Percentiles rank a stretch among this genome's conserved stretches.
phyloP scores from a whole-genome alignment of 2,113 vertebrate genomes.

The Phalacrocorax carbo region DNA sequence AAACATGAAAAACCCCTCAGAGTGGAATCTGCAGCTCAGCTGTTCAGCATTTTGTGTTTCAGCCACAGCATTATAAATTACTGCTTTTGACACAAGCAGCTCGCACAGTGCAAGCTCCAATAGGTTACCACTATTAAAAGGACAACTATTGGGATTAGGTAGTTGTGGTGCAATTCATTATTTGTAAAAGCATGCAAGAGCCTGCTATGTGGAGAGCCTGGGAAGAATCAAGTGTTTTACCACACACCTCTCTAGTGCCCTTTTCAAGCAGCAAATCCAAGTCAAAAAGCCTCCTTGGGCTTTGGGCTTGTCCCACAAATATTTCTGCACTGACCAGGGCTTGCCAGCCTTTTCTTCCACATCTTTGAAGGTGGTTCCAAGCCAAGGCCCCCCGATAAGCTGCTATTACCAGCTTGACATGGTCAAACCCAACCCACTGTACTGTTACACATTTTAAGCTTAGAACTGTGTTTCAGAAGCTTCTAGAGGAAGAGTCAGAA shows the following conservation, averaged over 20 bases:
- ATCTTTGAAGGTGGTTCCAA: background rate
- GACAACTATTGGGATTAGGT: background rate
- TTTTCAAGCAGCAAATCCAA: background rate
- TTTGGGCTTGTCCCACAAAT: background rate
- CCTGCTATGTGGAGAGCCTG: background rate
- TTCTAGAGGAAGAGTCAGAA: conserved; percentile 5
- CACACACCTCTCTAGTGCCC: background rate
- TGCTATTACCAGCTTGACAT: background rate
- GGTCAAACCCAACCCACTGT: background rate
- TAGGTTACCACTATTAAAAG: background rate
- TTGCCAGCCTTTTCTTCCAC: background rate
- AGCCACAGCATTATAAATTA: background rate
- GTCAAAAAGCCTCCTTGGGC: background rate
- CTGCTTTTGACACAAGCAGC: background rate
- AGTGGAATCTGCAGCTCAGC: conserved; percentile 14
- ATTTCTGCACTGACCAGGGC: background rate
- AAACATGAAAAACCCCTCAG: background rate
- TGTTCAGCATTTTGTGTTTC: background rate
- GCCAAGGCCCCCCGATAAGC: background rate
- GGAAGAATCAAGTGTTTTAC: background rate
- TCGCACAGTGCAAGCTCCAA: background rate
- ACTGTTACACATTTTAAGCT: background rate
- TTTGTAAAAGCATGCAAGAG: background rate
- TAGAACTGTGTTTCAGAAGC: background rate
- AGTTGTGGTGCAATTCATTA: background rate